Evolutionary conservation across 2,797 vertebrate genomes (phyloP), one percentile per base, ranked within the genome.

Genomic region (Halcyon smyrnensis): DNA sequence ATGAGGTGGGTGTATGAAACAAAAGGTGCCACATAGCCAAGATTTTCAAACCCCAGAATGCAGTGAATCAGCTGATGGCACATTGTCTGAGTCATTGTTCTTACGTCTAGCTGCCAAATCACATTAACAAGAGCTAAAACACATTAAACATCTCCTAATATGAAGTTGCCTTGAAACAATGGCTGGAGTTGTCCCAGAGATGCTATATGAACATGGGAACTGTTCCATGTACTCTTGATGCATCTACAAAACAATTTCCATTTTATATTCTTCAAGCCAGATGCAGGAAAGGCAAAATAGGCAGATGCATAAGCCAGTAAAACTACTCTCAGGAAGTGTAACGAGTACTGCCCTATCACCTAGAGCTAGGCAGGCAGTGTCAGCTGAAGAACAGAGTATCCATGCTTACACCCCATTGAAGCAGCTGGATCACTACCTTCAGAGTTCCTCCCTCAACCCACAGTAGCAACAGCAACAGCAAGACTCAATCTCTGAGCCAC

Each of bases 111-210:
- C 84, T 91, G 82, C 69, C 89, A 95, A 67, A 94, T 56, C 41
- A 18, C 39, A 88, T 74, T 94, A 73, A 67, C 92, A 90, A 75
- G 63, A 87, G 39, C 74, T 87, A 86, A 93, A 90, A 30, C 20
- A 69, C 74, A 84, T 88, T 76, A 93, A 91, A 84, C 19, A n/a
- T 77, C 54, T 93, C 77, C 80, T 86, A 92, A 90, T 77, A 88
- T 24, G 46, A 91, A 91, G 56, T 30, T 90, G 83, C 63, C 48
- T 86, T 67, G 83, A 90, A 95, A 96, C 94, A 95, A 95, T 96
- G 85, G 43, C 74, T 97, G 93, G 89, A 93, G 59, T 25, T 37
- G 59, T 94, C 79, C 94, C 96, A 97, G 73, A 53, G 67, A 90
- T 70, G 62, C 56, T 86, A 21, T 63, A 41, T 43, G 87, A 91